phyloP scores from a whole-genome alignment of 2,888 invertebrate genomes.

The Atrina japonica region DNA sequence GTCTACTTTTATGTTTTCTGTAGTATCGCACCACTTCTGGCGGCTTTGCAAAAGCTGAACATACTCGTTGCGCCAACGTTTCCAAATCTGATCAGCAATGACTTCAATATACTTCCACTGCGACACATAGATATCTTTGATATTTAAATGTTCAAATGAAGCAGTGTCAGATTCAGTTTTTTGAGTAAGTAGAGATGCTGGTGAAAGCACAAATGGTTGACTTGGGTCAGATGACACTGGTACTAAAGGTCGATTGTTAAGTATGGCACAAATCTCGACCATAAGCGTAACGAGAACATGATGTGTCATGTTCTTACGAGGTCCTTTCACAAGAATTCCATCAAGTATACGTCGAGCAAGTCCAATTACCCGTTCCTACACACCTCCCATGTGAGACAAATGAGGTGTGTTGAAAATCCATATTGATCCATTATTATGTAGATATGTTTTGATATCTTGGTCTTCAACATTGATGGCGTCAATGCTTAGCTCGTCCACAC shows the following conservation, averaged over 20 bases:
- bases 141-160: slow-evolving; percentile 12
- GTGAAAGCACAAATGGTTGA: slow-evolving; percentile 30
- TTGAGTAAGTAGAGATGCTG: slow-evolving; percentile 37
- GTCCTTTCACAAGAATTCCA: slow-evolving; percentile 18
- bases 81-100: slow-evolving; percentile 45
- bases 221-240: slow-evolving; percentile 41
- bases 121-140: slow-evolving; percentile 32
- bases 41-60: slow-evolving; percentile 39
- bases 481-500: slow-evolving; percentile 4
- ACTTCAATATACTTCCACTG: slow-evolving; percentile 44
- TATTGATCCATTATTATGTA: slow-evolving; percentile 5
- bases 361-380: slow-evolving; percentile 45
- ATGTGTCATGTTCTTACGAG: slow-evolving; percentile 31
- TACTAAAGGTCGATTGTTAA: slow-evolving; percentile 40
- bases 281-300: slow-evolving; percentile 39
- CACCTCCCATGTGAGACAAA: slow-evolving; percentile 44
- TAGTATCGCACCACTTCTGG: slow-evolving; percentile 31
- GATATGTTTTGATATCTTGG: slow-evolving; percentile 1
- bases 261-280: slow-evolving; percentile 40
- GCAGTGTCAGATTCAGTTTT: slow-evolving; percentile 15
- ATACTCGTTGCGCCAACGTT: slow-evolving; percentile 41
- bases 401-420: slow-evolving; percentile 47
- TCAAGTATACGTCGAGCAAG: slow-evolving; percentile 31
- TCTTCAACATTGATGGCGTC: slow-evolving; percentile 16
- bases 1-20: slow-evolving; percentile 20